Evolutionary conservation across 2,113 vertebrate genomes (phyloP).

Genomic region (Rattus rattus): DNA sequence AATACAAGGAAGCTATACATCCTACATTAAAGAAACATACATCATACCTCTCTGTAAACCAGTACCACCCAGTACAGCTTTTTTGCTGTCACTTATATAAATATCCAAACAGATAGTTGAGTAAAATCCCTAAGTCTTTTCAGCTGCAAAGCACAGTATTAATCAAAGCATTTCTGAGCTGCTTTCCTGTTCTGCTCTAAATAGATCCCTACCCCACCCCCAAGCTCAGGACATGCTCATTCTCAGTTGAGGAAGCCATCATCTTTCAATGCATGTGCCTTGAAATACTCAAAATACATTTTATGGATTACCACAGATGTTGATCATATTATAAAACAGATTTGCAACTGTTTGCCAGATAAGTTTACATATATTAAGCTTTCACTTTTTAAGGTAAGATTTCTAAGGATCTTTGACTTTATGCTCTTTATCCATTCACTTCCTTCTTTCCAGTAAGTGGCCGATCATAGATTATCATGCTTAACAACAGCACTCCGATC

Average conservation of each 20-base stretch:
- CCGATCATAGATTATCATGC: background rate
- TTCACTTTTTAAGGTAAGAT: conserved; percentile 36
- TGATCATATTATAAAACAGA: background rate
- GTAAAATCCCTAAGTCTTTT: conserved; percentile 21
- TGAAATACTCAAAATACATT: conserved; percentile 4
- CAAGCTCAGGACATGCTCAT: background rate
- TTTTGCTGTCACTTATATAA: background rate
- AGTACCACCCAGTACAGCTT: background rate
- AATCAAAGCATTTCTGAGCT: conserved; percentile 32
- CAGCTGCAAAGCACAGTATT: conserved; percentile 15
- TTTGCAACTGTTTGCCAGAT: background rate
- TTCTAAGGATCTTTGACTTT: conserved; percentile 16
- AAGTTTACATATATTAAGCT: background rate
- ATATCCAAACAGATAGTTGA: background rate
- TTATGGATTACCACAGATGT: background rate
- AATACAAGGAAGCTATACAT: background rate
- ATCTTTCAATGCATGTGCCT: background rate
- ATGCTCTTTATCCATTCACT: background rate
- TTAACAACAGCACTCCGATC: background rate
- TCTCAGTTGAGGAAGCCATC: background rate
- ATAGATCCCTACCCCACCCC: background rate
- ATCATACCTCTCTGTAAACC: background rate
- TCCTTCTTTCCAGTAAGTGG: background rate
- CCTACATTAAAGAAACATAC: background rate
- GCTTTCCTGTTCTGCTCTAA: background rate